A percentile compares a stretch with the other conserved stretches of the same genome.
These are phyloP conservation scores for Protosalanx chinensis DNA, from an alignment of 2,797 vertebrate species.

Conservation along the genomic window DNA sequence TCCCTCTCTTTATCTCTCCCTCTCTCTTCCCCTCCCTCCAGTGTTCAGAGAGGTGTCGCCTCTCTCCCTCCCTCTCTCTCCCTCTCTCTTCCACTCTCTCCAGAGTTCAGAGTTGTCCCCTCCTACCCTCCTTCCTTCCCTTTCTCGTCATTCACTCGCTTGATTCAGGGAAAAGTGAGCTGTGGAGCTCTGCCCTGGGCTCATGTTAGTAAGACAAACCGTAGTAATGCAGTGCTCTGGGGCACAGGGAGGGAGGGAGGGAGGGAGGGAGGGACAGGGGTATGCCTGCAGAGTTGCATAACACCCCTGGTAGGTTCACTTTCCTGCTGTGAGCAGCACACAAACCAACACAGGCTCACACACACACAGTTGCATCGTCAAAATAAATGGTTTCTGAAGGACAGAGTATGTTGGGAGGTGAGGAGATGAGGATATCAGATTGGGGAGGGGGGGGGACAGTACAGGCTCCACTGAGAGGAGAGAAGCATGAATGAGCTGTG, in stretches of 20 bases:
- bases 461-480: neutral
- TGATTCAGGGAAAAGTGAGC: neutral
- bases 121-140: too few species aligned
- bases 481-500: neutral
- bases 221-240: constrained; percentile 48
- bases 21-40: constrained; percentile 16
- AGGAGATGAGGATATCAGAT: neutral
- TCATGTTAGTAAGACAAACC: constrained; percentile 42
- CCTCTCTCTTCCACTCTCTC: neutral
- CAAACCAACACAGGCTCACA: constrained; percentile 5
- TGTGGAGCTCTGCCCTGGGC: constrained; percentile 19
- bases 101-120: constrained; percentile 22
- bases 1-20: too few species aligned
- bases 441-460: neutral
- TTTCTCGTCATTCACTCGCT: constrained; percentile 2
- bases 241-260: constrained; percentile 26
- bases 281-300: constrained; percentile 55
- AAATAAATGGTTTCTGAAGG: neutral
- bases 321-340: constrained; percentile 33
- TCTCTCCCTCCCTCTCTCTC: neutral
- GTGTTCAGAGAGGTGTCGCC: constrained; percentile 48
- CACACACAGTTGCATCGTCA: neutral
- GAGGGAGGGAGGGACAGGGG: constrained; percentile 19
- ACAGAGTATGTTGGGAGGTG: neutral
- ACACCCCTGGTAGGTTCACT: constrained; percentile 46